Percentiles rank a stretch among this genome's conserved stretches.
Evolutionary conservation across 1,140 invertebrate species (phyloP).

Genomic region (Drosophila truncata): DNA sequence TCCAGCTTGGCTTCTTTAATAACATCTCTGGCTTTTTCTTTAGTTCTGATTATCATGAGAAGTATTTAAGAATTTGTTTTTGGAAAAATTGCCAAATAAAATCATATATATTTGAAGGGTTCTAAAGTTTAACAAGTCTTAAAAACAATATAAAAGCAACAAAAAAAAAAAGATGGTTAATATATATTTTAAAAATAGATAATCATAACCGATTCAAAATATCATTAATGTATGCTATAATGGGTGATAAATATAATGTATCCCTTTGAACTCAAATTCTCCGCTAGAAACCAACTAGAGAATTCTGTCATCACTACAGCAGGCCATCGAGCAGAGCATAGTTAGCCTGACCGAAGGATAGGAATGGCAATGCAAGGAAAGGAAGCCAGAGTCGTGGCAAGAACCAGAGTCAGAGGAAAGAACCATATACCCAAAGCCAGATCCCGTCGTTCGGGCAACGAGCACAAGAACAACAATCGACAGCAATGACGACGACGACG

Average conservation of each 20-base stretch:
- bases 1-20: conserved; percentile 14
- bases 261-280: not conserved
- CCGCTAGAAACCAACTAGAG: not conserved
- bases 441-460: conserved; percentile 49
- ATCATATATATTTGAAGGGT: not conserved
- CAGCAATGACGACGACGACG: conserved; percentile 35
- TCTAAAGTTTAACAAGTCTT: not conserved
- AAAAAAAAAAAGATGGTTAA: too few species aligned
- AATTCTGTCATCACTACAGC: conserved; percentile 13
- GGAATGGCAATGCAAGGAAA: conserved; percentile 14
- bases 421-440: conserved; percentile 31
- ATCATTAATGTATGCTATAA: not conserved
- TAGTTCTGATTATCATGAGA: not conserved
- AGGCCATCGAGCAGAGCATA: not conserved
- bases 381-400: conserved; percentile 29
- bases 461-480: conserved; percentile 52
- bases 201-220: too few species aligned
- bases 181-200: too few species aligned
- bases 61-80: too few species aligned
- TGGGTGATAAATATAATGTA: not conserved
- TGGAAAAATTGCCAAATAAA: not conserved
- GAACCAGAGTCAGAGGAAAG: conserved; percentile 32
- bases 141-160: too few species aligned
- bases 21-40: not conserved
- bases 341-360: conserved; percentile 15